Conservation (phyloP, 2,888 invertebrate genomes). For the Dicroscelio sp. region DNA sequence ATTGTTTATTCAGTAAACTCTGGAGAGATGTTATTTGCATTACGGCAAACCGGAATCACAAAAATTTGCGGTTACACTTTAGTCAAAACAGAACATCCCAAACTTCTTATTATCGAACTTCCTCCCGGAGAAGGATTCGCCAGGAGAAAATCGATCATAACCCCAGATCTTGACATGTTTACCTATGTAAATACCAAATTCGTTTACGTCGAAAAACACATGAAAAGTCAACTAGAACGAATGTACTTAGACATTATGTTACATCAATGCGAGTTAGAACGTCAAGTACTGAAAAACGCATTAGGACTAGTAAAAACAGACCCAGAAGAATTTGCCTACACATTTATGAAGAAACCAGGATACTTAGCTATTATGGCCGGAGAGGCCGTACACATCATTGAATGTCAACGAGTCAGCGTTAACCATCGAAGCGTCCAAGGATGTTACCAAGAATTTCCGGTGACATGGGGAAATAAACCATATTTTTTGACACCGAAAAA, state of each 20-base stretch:
- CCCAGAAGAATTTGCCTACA: conserved; percentile 85
- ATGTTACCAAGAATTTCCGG: not conserved
- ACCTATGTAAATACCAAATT: conserved; percentile 85
- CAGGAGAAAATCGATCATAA: not conserved
- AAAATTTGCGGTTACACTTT: conserved; percentile 44
- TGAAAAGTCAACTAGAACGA: conserved; percentile 71
- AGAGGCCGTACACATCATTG: conserved; percentile 85
- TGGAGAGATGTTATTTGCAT: conserved; percentile 74
- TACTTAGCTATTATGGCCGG: conserved; percentile 84
- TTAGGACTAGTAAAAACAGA: conserved; percentile 79
- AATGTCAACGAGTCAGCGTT: conserved; percentile 66
- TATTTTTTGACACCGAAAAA: conserved; percentile 7
- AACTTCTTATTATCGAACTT: conserved; percentile 62
- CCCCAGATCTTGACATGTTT: conserved; percentile 79
- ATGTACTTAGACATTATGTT: conserved; percentile 83
- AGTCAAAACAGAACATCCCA: conserved; percentile 70
- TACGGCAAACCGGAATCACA: conserved; percentile 35
- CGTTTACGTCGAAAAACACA: conserved; percentile 85
- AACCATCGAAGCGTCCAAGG: not conserved
- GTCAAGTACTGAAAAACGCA: conserved; percentile 85
- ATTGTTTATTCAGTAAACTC: conserved; percentile 61
- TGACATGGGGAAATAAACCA: not conserved
- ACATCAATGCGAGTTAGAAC: conserved; percentile 83
- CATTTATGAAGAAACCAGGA: conserved; percentile 83
- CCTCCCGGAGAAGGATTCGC: not conserved